Conservation (phyloP, 2,113 vertebrate genomes). For the Syngnathus floridae region DNA sequence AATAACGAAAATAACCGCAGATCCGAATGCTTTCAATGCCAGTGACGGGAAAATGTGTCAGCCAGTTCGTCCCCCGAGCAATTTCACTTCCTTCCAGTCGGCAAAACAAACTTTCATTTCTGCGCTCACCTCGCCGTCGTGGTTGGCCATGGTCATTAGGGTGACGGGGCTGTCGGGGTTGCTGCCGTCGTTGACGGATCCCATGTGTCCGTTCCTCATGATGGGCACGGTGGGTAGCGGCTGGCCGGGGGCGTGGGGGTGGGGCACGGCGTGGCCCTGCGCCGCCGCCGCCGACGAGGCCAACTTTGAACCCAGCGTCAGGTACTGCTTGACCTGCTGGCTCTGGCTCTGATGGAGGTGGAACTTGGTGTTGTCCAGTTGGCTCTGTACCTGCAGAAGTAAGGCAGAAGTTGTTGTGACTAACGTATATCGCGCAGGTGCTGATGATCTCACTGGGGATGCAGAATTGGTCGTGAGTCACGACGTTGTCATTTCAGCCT, state of each 20-base stretch:
- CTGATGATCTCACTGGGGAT: slow-evolving; percentile 1
- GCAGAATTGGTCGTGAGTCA: slow-evolving; percentile 2
- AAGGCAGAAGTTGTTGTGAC: slow-evolving; percentile 10
- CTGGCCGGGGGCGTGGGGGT: slow-evolving; percentile 68
- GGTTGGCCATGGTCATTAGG: slow-evolving; percentile 75
- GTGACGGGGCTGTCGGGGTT: slow-evolving; percentile 71
- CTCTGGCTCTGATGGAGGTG: slow-evolving; percentile 81
- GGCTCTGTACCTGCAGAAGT: slow-evolving; percentile 77
- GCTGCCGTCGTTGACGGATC: slow-evolving; percentile 63
- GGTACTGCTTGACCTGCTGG: slow-evolving; percentile 85
- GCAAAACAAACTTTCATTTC: not conserved
- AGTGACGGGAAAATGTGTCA: slow-evolving; percentile 1
- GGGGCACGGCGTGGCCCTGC: slow-evolving; percentile 65
- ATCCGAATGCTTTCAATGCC: not conserved
- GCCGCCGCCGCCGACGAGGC: slow-evolving; percentile 66
- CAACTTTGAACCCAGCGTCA: slow-evolving; percentile 82
- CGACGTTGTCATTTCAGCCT: not conserved
- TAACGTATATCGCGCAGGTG: not conserved
- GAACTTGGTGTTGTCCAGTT: slow-evolving; percentile 85
- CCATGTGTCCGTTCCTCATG: slow-evolving; percentile 73
- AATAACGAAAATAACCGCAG: not conserved
- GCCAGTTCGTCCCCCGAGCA: not conserved
- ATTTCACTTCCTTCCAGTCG: slow-evolving; percentile 48
- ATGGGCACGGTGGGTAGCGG: slow-evolving; percentile 61
- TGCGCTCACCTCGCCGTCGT: slow-evolving; percentile 75